Evolutionary conservation across 37 sponge, comb jelly and placozoan genomes (phyloP).

Genomic region (Haliclona indistincta): DNA sequence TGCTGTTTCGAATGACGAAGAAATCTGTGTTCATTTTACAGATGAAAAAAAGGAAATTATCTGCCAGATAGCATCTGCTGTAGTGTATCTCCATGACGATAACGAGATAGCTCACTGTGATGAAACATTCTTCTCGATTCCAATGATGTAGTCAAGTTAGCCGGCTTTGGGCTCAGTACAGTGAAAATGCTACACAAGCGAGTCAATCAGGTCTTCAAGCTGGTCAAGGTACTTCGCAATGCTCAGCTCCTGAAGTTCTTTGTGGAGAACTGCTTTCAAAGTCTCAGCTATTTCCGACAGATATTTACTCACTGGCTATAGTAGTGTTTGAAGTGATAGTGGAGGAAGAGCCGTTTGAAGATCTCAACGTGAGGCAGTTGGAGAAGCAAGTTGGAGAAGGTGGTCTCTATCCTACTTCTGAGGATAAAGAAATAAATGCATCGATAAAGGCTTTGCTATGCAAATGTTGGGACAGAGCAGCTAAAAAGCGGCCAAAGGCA

Average conservation of each 20-base stretch:
- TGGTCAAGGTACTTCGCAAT: constrained; percentile 49
- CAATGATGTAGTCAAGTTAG: too few relatives aligned
- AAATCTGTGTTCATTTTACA: constrained; percentile 26
- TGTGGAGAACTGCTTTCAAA: constrained; percentile 35
- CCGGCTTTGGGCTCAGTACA: too few relatives aligned
- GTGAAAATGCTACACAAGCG: too few relatives aligned
- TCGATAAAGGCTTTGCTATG: constrained; percentile 22
- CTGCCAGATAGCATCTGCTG: constrained; percentile 27
- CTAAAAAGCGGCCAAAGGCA: constrained; percentile 19
- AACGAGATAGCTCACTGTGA: constrained; percentile 53
- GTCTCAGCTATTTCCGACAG: constrained; percentile 25
- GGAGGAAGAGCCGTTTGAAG: constrained; percentile 49
- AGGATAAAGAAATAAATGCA: not conserved
- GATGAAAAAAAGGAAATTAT: constrained; percentile 35
- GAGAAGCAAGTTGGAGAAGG: constrained; percentile 20
- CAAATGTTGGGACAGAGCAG: constrained; percentile 33
- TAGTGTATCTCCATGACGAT: constrained; percentile 31
- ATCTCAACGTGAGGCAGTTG: constrained; percentile 35
- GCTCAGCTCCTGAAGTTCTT: constrained; percentile 60
- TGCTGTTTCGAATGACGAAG: constrained; percentile 9
- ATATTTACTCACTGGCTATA: constrained; percentile 31
- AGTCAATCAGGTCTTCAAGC: too few relatives aligned
- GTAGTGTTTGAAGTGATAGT: constrained; percentile 46
- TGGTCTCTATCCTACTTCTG: constrained; percentile 6
- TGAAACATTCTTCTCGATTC: too few relatives aligned